Percentiles rank a stretch among this genome's conserved stretches.
These are phyloP conservation scores for Microtus oregoni DNA, from an alignment of 2,113 vertebrate species.

Conservation along the genomic window DNA sequence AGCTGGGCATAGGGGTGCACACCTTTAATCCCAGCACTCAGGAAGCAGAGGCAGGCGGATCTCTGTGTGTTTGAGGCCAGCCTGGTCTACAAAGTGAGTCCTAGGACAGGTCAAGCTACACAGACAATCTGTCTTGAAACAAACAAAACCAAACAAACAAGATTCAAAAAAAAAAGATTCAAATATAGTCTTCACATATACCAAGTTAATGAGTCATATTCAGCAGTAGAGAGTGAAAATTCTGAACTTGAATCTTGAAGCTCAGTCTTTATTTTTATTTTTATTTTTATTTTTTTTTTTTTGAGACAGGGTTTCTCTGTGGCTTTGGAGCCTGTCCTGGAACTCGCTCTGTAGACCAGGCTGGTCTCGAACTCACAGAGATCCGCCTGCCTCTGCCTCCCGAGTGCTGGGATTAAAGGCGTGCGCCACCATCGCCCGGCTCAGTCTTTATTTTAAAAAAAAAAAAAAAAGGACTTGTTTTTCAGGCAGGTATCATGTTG, in stretches of 20 bases:
- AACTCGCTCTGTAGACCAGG: too few species aligned
- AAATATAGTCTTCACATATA: not conserved
- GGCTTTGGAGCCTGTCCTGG: too few species aligned
- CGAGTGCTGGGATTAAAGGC: too few species aligned
- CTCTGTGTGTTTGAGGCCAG: not conserved
- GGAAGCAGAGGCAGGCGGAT: not conserved
- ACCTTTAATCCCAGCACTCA: not conserved
- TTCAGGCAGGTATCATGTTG: not conserved
- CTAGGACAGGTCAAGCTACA: too few species aligned
- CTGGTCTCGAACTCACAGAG: too few species aligned
- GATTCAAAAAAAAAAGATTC: not conserved
- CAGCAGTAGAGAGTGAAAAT: not conserved
- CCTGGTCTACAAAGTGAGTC: too few species aligned
- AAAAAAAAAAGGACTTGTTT: not conserved
- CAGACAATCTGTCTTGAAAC: not conserved
- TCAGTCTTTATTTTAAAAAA: not conserved
- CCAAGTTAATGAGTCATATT: not conserved
- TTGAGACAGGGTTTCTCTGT: too few species aligned
- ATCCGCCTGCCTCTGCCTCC: too few species aligned
- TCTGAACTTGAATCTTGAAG: not conserved
- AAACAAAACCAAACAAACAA: too few species aligned
- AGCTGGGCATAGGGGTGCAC: not conserved
- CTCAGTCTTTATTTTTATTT: not conserved
- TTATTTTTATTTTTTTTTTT: too few species aligned
- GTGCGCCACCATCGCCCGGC: too few species aligned